Percentiles rank a stretch among this genome's conserved stretches.
phyloP scores from a whole-genome alignment of 1,140 invertebrate genomes.

The Drosophila varians region DNA sequence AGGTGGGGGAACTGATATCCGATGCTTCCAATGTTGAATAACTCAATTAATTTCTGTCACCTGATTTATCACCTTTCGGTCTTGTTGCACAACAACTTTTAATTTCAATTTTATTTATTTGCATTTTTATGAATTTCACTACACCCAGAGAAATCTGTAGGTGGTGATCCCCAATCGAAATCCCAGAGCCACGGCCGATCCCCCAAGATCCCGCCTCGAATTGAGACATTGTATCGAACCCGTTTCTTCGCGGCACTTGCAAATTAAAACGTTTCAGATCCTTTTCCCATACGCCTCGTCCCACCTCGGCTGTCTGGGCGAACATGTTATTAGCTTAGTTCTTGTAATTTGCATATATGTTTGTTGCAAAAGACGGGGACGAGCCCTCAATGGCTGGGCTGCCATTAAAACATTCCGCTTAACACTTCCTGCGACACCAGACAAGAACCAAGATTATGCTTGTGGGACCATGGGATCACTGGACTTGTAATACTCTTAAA shows the following conservation, averaged over 20 bases:
- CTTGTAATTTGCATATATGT: conserved; percentile 73
- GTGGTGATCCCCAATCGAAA: conserved; percentile 42
- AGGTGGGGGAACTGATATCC: conserved; percentile 30
- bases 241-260: conserved; percentile 40
- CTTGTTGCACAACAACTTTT: conserved; percentile 65
- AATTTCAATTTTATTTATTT: conserved; percentile 82
- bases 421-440: conserved; percentile 77
- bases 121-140: conserved; percentile 64
- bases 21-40: conserved; percentile 74
- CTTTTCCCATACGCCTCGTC: conserved; percentile 29
- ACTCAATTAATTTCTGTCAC: conserved; percentile 83
- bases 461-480: conserved; percentile 16
- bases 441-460: conserved; percentile 32
- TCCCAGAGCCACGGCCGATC: too few relatives aligned
- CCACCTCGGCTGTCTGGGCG: conserved; percentile 34
- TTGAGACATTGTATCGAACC: conserved; percentile 65
- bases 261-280: conserved; percentile 67
- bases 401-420: conserved; percentile 80
- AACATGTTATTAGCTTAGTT: conserved; percentile 77
- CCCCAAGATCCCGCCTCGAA: conserved; percentile 23
- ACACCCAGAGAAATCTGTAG: conserved; percentile 53
- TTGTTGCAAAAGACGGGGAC: conserved; percentile 19
- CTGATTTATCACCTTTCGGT: conserved; percentile 81
- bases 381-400: conserved; percentile 46
- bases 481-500: background rate